Evolutionary conservation across 92 coral and sea anemone genomes (phyloP).

Genomic region (Epizoanthus ramosus): DNA sequence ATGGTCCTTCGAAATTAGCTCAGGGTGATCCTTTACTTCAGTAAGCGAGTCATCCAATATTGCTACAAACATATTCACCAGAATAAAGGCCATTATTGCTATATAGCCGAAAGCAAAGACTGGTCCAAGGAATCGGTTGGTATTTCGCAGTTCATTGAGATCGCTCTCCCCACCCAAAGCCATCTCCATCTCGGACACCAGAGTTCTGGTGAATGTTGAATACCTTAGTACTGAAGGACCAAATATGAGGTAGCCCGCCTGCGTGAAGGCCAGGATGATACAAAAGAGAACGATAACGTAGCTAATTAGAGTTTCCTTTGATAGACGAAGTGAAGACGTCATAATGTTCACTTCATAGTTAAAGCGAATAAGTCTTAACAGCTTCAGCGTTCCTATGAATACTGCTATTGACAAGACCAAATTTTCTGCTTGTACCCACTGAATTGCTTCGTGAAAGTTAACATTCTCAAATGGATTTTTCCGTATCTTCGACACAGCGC

Average conservation of each 20-base stretch:
- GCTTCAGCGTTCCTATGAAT: constrained; percentile 68
- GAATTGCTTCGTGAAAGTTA: constrained; percentile 59
- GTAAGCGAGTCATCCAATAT: constrained; percentile 69
- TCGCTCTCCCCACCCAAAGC: constrained; percentile 63
- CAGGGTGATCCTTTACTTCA: constrained; percentile 56
- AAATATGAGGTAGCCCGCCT: constrained; percentile 47
- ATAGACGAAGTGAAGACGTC: constrained; percentile 58
- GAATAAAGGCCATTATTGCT: constrained; percentile 56
- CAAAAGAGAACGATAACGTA: constrained; percentile 58
- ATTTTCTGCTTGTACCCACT: constrained; percentile 70
- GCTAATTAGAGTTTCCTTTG: constrained; percentile 54
- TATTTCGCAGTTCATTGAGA: constrained; percentile 45
- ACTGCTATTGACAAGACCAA: constrained; percentile 62
- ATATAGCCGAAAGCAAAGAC: constrained; percentile 62
- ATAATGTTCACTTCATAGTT: constrained; percentile 70
- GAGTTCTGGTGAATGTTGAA: constrained; percentile 52
- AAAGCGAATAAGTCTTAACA: constrained; percentile 74
- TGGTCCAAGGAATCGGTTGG: constrained; percentile 60
- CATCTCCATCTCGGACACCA: constrained; percentile 63
- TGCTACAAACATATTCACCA: constrained; percentile 78
- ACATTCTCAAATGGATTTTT: constrained; percentile 71
- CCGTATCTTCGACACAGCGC: constrained; percentile 56
- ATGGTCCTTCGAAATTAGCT: constrained; percentile 54
- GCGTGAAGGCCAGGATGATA: constrained; percentile 60
- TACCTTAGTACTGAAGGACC: constrained; percentile 54